A percentile compares a stretch with the other conserved stretches of the same genome.
phyloP scores from a whole-genome alignment of 2,113 vertebrate genomes.

The Nesoenas mayeri region DNA sequence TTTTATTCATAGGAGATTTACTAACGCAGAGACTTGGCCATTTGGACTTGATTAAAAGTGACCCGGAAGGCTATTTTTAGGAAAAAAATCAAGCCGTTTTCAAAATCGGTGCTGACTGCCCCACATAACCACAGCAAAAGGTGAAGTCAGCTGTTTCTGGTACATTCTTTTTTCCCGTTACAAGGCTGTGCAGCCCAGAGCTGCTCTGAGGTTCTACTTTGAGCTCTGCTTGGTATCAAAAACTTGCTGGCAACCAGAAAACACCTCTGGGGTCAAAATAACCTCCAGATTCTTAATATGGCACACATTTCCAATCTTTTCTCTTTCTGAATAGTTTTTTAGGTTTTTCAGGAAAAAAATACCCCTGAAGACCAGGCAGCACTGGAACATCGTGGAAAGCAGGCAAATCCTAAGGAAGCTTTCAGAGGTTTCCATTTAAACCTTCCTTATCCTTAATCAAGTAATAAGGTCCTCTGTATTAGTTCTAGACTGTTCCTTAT shows the following conservation, averaged over 20 bases:
- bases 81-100: constrained; percentile 55
- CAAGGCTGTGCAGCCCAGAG: background rate
- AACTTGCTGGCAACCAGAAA: background rate
- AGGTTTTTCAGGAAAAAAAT: background rate
- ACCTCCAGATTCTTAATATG: background rate
- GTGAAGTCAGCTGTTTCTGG: constrained; percentile 56
- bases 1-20: constrained; percentile 49
- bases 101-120: constrained; percentile 63
- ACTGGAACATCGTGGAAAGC: background rate
- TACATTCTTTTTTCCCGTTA: background rate
- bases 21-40: background rate
- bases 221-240: background rate
- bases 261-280: background rate
- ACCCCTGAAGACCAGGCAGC: background rate
- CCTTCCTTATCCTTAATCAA: background rate
- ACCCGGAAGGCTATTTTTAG: constrained; percentile 63
- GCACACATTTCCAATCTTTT: background rate
- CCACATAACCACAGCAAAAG: constrained; percentile 54
- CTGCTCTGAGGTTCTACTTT: background rate
- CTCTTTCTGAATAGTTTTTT: background rate
- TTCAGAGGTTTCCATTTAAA: background rate
- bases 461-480: background rate
- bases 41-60: constrained; percentile 68
- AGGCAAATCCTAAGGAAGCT: background rate
- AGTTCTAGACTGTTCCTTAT: background rate